Evolutionary conservation across 2,113 vertebrate species (phyloP), one percentile per base, ranked within the genome.

Genomic region (Tychaedon coryphoeus): DNA sequence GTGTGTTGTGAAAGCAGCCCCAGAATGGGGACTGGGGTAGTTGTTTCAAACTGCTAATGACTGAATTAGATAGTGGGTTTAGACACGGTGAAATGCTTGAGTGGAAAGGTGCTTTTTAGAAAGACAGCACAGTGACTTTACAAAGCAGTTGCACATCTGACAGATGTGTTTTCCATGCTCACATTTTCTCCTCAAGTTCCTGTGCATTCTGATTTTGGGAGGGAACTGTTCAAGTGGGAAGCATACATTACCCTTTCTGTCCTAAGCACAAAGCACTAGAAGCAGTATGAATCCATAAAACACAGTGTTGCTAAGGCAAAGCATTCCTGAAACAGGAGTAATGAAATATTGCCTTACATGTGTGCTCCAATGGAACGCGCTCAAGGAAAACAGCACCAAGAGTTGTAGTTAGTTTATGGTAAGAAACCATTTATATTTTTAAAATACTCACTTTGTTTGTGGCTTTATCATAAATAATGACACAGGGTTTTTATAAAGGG

Each of bases 161-260:
- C 38, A 79, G 81, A 82, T 95, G 74, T 79, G 65, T 91, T 95
- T 96, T 94, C 93, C 86, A 60, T 89, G 61, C 80, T 84, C 18
- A 3, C 47, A n/a, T 88, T 93, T 91, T 86, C 83, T 92, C 31
- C 64, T 88, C 76, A 34, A 34, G 38, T 95, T 92, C 60, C 54
- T 71, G 56, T 88, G 76, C 80, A 34, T 86, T 92, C 64, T 89
- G 38, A 69, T 65, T 92, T 94, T 91, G 93, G 79, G 83, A 95
- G 86, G 93, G 91, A 95, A 31, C 83, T 84, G 56, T 91, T 78
- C 20, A 33, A 85, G 71, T 60, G 50, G 58, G 83, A 93, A 83
- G 64, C 80, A 36, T 26, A 47, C 43, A 51, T 86, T 91, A 36
- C 47, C 38, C 79, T 73, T 60, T 62, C 76, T 92, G 72, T 62